A percentile compares a stretch with the other conserved stretches of the same genome.
These are phyloP conservation scores for Seriola quinqueradiata DNA, from an alignment of 2,113 vertebrate species.

Conservation along the genomic window DNA sequence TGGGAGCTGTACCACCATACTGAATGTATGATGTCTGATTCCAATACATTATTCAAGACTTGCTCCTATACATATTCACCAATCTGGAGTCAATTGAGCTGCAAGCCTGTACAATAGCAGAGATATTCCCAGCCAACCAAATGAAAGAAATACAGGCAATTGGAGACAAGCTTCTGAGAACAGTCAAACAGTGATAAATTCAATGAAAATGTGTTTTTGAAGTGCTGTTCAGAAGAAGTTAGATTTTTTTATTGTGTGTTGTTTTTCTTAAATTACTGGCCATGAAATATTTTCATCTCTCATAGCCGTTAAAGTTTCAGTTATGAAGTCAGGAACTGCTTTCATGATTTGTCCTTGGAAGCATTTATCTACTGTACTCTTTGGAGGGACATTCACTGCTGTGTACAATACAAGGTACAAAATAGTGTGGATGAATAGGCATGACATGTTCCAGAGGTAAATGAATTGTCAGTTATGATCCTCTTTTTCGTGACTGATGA, in stretches of 20 bases:
- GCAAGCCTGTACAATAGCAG: constrained; percentile 43
- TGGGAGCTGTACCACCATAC: constrained; percentile 40
- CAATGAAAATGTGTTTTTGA: constrained; percentile 15
- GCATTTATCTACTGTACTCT: constrained; percentile 25
- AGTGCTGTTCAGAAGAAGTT: constrained; percentile 31
- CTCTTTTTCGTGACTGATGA: constrained; percentile 23
- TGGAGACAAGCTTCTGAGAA: constrained; percentile 21
- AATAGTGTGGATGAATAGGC: not conserved
- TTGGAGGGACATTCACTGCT: not conserved
- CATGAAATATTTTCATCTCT: constrained; percentile 51
- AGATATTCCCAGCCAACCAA: constrained; percentile 56
- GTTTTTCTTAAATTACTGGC: constrained; percentile 27
- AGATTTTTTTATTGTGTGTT: not conserved
- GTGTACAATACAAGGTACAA: constrained; percentile 4
- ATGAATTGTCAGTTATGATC: constrained; percentile 17
- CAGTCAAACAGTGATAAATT: constrained; percentile 38
- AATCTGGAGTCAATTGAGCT: constrained; percentile 64
- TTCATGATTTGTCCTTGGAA: constrained; percentile 45
- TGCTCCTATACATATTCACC: constrained; percentile 69
- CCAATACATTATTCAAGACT: constrained; percentile 75
- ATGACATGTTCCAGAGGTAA: constrained; percentile 4
- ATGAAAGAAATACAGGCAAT: constrained; percentile 35
- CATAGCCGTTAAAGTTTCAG: constrained; percentile 36
- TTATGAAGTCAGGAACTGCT: constrained; percentile 8
- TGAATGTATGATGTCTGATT: constrained; percentile 49